These are phyloP conservation scores for Plagiodera versicolora DNA, from an alignment of 2,888 invertebrate species.

Conservation along the genomic window DNA sequence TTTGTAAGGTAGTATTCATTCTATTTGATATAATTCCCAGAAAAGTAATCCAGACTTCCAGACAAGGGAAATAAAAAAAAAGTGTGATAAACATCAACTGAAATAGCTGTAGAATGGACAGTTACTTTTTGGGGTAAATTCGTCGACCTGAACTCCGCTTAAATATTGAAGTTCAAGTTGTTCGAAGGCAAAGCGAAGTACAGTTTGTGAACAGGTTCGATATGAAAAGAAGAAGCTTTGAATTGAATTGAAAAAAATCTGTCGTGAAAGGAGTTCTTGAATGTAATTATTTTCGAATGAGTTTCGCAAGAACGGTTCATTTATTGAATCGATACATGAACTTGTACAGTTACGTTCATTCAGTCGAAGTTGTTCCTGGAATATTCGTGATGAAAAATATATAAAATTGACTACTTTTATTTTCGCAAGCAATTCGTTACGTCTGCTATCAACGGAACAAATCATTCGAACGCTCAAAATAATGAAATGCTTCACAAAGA, in stretches of 20 bases:
- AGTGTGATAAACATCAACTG: background rate
- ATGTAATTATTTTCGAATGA: too few species aligned
- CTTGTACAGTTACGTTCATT: too few species aligned
- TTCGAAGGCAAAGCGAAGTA: background rate
- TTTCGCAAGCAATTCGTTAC: too few species aligned
- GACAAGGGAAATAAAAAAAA: background rate
- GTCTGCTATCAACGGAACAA: background rate
- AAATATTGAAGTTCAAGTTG: background rate
- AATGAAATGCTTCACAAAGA: background rate
- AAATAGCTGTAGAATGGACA: background rate
- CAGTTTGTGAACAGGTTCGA: background rate
- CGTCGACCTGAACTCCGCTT: background rate
- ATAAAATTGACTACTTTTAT: too few species aligned
- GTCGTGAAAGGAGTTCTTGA: too few species aligned
- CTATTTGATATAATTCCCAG: background rate
- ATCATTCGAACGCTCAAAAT: background rate
- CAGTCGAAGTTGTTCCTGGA: too few species aligned
- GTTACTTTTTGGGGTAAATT: background rate
- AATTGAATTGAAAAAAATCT: background rate
- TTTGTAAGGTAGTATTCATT: too few species aligned
- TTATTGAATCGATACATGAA: too few species aligned
- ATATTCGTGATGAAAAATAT: too few species aligned
- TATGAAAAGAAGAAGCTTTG: background rate
- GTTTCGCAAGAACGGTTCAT: too few species aligned
- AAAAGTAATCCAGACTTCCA: background rate